Base-by-base conservation (phyloP, 92 coral and sea anemone genomes). In the Siderastrea siderea region DNA sequence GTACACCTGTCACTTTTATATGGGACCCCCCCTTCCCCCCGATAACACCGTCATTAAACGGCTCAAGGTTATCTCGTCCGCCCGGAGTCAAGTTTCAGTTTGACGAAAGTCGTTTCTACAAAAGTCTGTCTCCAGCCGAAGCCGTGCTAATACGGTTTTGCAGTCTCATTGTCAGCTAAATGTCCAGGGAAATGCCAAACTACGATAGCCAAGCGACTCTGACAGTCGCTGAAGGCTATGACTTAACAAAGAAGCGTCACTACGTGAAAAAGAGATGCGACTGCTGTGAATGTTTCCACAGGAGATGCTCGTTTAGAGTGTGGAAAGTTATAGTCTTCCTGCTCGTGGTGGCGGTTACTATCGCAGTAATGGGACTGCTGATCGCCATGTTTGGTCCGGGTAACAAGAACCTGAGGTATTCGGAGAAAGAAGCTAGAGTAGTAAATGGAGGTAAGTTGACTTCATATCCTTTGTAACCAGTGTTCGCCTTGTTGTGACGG, bases 361-460 rank as follows among this genome's bases (percentile, higher is more conserved):
- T 73, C 3, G 72, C 63, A 0, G n/a, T 26, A 14, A 6, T 85
- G 54, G 54, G 47, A 0, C 7, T 85, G 44, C 49, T 85, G 50
- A 68, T 85, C 69, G 61, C 77, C 13, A 77, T 67, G 84, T 15
- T 76, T 52, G 83, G 83, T 17, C 83, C 77, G 4, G 89, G 84
- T 1, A 75, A 59, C 67, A n/a, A 19, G 47, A 57, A 77, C n/a
- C 7, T 77, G 15, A 77, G 61, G 38, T 67, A 85, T 61, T 46
- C 59, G 5, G 11, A 71, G 26, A 10, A 13, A 3, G n/a, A 15
- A 9, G 68, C 1, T 4, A 44, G 48, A 19, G 69, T 6, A 3
- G 53, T 7, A 7, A 44, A 16, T 2, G 58, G 58, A 77, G 81
- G 81, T 77, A 59, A 52, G 4, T 7, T 69, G 16, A 3, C n/a